phyloP scores from a whole-genome alignment of 2,888 invertebrate species.

The Drosophila engyochracea region DNA sequence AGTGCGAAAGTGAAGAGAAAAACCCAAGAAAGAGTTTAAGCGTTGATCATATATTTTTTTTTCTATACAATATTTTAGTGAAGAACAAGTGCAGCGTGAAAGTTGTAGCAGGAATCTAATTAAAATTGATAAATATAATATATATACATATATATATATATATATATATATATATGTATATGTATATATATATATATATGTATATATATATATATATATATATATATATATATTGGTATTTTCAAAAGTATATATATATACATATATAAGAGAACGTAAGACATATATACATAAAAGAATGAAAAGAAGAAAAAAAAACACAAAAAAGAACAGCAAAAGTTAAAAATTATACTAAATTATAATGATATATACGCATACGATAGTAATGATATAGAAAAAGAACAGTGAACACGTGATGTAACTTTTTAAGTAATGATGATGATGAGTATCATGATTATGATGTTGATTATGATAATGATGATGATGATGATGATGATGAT shows the following conservation, averaged over 20 bases:
- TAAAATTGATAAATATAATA: slow-evolving; percentile 38
- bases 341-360: slow-evolving; percentile 72
- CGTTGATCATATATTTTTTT: slow-evolving; percentile 65
- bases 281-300: slow-evolving; percentile 48
- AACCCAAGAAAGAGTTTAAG: slow-evolving; percentile 51
- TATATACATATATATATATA: slow-evolving; percentile 45
- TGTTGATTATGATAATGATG: slow-evolving; percentile 34
- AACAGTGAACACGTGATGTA: slow-evolving; percentile 81
- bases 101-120: slow-evolving; percentile 78
- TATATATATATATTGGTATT: slow-evolving; percentile 44
- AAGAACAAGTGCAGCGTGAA: slow-evolving; percentile 61
- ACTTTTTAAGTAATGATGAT: slow-evolving; percentile 77
- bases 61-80: slow-evolving; percentile 69
- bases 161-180: slow-evolving; percentile 23
- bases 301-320: slow-evolving; percentile 37
- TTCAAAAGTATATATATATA: slow-evolving; percentile 66
- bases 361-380: slow-evolving; percentile 61
- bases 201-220: slow-evolving; percentile 44
- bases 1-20: slow-evolving; percentile 38
- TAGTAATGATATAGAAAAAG: slow-evolving; percentile 74
- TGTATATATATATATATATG: slow-evolving; percentile 40
- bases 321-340: slow-evolving; percentile 37
- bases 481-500: slow-evolving; percentile 34
- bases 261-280: slow-evolving; percentile 62
- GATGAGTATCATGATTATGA: slow-evolving; percentile 37